Percentiles rank a stretch among this genome's conserved stretches.
Evolutionary conservation across 2,113 vertebrate genomes (phyloP).

Genomic region (Rallus limicola): DNA sequence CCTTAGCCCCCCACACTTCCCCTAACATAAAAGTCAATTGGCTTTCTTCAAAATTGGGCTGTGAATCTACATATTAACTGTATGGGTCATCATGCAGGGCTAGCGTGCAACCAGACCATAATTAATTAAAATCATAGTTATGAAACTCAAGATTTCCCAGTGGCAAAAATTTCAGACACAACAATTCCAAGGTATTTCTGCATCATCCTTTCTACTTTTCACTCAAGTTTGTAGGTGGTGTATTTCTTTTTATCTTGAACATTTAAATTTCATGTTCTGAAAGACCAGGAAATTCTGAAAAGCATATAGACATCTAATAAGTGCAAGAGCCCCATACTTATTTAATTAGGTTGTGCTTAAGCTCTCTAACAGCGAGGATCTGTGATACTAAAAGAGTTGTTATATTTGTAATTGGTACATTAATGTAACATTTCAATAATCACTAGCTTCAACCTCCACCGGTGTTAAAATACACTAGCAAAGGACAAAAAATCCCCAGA

Average conservation of each 20-base stretch:
- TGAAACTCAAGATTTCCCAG: neutral
- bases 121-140: neutral
- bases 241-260: neutral
- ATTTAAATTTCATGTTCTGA: neutral
- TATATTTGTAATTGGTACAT: neutral
- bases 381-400: neutral
- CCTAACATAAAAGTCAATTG: neutral
- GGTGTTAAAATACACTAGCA: neutral
- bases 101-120: neutral
- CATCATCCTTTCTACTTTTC: fast-evolving
- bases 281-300: neutral
- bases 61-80: fast-evolving
- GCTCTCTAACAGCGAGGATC: neutral
- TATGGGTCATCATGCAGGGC: neutral
- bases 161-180: neutral
- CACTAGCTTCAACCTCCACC: neutral
- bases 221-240: neutral
- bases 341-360: neutral
- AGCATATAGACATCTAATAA: neutral
- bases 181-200: neutral
- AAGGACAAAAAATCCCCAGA: neutral
- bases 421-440: neutral
- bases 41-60: neutral
- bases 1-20: neutral
- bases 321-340: neutral